Percentiles rank a stretch among this genome's conserved stretches.
phyloP scores from a whole-genome alignment of 2,888 invertebrate species.

The Agrotis segetum region DNA sequence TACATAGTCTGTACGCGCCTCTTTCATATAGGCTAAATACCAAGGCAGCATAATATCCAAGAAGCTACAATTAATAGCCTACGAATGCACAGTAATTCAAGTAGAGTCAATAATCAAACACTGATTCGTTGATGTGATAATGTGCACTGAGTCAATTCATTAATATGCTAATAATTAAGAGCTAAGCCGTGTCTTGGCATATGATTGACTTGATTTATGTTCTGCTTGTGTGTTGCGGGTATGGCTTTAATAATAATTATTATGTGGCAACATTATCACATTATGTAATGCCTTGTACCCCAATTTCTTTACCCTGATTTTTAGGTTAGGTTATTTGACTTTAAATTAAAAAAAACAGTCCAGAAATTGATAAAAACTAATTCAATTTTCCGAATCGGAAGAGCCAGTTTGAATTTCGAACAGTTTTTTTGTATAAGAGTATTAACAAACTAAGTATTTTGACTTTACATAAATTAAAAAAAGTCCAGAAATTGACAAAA shows the following conservation, averaged over 20 bases:
- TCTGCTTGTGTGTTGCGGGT: constrained; percentile 39
- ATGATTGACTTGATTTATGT: constrained; percentile 66
- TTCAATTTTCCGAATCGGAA: too few species aligned
- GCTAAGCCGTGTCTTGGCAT: constrained; percentile 67
- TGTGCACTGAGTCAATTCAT: constrained; percentile 63
- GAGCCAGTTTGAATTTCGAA: too few species aligned
- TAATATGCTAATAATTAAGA: constrained; percentile 69
- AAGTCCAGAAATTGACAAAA: too few species aligned
- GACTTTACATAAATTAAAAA: too few species aligned
- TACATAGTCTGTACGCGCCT: too few species aligned
- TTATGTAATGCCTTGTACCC: background rate
- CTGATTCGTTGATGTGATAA: constrained; percentile 55
- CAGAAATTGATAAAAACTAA: too few species aligned
- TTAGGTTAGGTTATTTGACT: background rate
- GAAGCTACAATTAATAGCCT: constrained; percentile 25
- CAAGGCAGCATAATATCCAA: background rate
- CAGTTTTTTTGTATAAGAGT: too few species aligned
- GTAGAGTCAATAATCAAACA: constrained; percentile 44
- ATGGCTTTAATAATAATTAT: constrained; percentile 1
- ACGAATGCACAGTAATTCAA: constrained; percentile 19
- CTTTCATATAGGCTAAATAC: background rate
- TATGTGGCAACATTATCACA: background rate
- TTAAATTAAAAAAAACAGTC: too few species aligned
- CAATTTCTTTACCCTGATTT: background rate
- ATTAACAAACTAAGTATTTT: too few species aligned